Conservation (phyloP, 1,140 invertebrate genomes). For the Probaryconus sp. region DNA sequence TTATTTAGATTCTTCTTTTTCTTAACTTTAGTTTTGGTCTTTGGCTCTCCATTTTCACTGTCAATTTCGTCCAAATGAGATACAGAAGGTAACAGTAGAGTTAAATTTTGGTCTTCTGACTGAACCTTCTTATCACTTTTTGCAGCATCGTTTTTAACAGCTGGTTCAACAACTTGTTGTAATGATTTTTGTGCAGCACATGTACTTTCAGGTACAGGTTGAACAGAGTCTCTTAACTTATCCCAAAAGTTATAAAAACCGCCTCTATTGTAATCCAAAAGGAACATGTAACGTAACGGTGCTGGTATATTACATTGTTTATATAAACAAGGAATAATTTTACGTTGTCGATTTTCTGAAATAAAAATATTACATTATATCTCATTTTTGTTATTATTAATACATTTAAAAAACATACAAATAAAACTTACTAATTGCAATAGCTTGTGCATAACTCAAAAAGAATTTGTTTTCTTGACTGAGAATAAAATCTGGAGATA, state of each 20-base stretch:
- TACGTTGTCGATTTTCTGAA: slow-evolving; percentile 79
- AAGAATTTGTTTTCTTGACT: slow-evolving; percentile 85
- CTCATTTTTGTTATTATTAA: neutral
- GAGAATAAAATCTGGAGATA: slow-evolving; percentile 84
- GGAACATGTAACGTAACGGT: slow-evolving; percentile 72
- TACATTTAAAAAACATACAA: slow-evolving; percentile 11
- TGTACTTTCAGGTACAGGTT: neutral
- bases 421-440: slow-evolving; percentile 81
- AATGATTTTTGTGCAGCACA: neutral
- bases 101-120: too few relatives aligned
- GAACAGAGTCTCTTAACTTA: slow-evolving; percentile 38
- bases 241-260: slow-evolving; percentile 49
- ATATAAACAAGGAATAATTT: slow-evolving; percentile 84
- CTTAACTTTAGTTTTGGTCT: too few relatives aligned
- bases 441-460: slow-evolving; percentile 84
- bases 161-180: neutral
- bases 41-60: too few relatives aligned
- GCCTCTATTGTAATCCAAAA: slow-evolving; percentile 42
- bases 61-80: too few relatives aligned
- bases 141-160: too few relatives aligned
- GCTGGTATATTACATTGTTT: slow-evolving; percentile 80
- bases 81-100: too few relatives aligned
- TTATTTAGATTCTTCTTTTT: too few relatives aligned
- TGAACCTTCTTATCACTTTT: too few relatives aligned
- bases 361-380: slow-evolving; percentile 45